Evolutionary conservation across 2,113 vertebrate genomes (phyloP), one percentile per base, ranked within the genome.

Genomic region (Tenrec ecaudatus): DNA sequence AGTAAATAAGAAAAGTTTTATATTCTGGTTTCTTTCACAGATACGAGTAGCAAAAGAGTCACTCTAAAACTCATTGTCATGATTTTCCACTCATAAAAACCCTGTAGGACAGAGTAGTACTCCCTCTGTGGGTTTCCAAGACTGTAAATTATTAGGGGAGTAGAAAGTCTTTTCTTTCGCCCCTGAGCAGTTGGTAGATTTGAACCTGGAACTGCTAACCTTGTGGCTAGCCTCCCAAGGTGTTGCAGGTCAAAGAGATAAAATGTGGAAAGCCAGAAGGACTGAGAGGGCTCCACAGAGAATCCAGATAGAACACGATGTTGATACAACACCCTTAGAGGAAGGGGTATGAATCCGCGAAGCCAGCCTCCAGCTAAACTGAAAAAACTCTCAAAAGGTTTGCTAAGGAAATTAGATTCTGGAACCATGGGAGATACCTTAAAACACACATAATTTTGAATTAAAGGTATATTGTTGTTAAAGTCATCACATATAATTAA

Each of bases 371-470:
- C 3, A 8, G 20, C 47, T 38, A 95, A 91, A 89, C 3, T 85
- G 17, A 73, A 88, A 88, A 95, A 83, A 53, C 5, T 90, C 69
- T 94, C 60, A 57, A 43, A 79, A 90, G 20, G 66, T 23, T 93
- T 73, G 11, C 78, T 58, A 87, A 93, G 36, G 14, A 93, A 89
- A 94, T 76, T 62, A 88, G 82, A 91, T 53, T 81, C 57, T 4
- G 36, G 20, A 92, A 38, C 0, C 6, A 80, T n/a, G 29, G 20
- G 73, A 89, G 31, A 27, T 60, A 0, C 9, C 36, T 3, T 89
- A 94, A 94, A 92, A 95, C 89, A 87, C 25, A 66, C 14, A 73
- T 31, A 85, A 88, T 60, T 69, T 86, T 64, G 81, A 92, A 84
- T 82, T n/a, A 57, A 96, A 90, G 73, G 33, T 76, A 62, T 60